Evolutionary conservation across 2,113 vertebrate species (phyloP).

Genomic region (Andinoacara biseriatus): DNA sequence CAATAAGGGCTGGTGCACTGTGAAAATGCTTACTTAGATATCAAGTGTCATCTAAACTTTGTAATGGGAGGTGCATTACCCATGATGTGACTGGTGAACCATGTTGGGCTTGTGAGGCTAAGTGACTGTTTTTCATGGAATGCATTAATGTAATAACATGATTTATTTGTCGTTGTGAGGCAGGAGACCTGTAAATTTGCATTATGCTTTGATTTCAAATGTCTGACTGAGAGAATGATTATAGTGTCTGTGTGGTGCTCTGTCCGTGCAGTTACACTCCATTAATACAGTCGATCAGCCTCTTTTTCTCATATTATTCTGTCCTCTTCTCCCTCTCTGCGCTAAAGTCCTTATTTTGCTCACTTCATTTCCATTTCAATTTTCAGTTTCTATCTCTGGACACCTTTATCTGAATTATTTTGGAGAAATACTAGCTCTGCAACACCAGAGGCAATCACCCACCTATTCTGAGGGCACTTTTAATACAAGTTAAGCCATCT

Average conservation of each 20-base stretch:
- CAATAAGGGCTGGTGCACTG: neutral
- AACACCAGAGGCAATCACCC: slow-evolving; percentile 80
- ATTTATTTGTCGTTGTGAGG: slow-evolving; percentile 4
- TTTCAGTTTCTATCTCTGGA: slow-evolving; percentile 86
- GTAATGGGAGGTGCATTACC: neutral
- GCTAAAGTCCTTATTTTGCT: slow-evolving; percentile 58
- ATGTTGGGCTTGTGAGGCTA: neutral
- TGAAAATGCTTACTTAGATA: slow-evolving; percentile 2
- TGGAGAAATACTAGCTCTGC: slow-evolving; percentile 76
- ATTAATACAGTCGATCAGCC: slow-evolving; percentile 23
- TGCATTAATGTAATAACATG: neutral
- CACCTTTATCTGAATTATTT: slow-evolving; percentile 87
- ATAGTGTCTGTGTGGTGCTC: slow-evolving; percentile 15
- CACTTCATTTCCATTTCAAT: slow-evolving; percentile 91
- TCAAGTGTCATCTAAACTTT: slow-evolving; percentile 12
- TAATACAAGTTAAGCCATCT: slow-evolving; percentile 68
- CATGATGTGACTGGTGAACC: neutral
- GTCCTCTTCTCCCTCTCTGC: slow-evolving; percentile 61
- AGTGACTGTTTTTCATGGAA: slow-evolving; percentile 5
- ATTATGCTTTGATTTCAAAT: slow-evolving; percentile 25
- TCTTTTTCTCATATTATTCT: slow-evolving; percentile 33
- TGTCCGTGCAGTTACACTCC: slow-evolving; percentile 31
- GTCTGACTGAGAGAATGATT: slow-evolving; percentile 27
- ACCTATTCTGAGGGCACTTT: slow-evolving; percentile 66
- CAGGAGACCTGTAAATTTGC: neutral